Percentiles rank a stretch among this genome's conserved stretches.
These are phyloP conservation scores for Zoanthus sociatus DNA, from an alignment of 92 coral and sea anemone genomes.

Conservation along the genomic window DNA sequence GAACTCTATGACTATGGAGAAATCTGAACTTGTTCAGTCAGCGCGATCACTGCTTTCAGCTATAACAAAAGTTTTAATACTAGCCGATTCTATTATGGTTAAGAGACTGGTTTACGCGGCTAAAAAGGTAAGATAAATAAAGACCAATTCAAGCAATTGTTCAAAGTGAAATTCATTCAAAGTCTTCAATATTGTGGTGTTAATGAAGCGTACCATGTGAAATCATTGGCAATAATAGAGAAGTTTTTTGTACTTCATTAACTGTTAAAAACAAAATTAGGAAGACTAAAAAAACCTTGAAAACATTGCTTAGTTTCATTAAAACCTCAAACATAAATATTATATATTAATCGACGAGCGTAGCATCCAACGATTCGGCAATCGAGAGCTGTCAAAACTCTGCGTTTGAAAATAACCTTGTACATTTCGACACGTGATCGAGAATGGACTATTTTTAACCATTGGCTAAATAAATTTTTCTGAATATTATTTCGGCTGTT, in stretches of 20 bases:
- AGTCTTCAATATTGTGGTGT: constrained; percentile 28
- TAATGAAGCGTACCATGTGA: constrained; percentile 6
- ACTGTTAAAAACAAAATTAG: constrained; percentile 1
- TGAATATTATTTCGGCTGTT: background rate
- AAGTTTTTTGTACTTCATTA: background rate
- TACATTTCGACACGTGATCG: background rate
- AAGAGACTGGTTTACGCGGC: constrained; percentile 93
- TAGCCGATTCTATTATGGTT: constrained; percentile 94
- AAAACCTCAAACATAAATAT: background rate
- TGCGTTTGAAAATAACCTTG: background rate
- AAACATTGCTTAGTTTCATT: background rate
- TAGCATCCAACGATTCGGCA: constrained; percentile 5
- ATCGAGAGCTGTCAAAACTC: constrained; percentile 1
- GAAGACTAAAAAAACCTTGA: background rate
- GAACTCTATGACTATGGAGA: constrained; percentile 64
- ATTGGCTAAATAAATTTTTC: background rate
- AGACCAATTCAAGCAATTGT: background rate
- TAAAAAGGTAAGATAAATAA: constrained; percentile 82
- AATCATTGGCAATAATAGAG: background rate
- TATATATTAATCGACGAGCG: background rate
- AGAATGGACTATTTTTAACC: background rate
- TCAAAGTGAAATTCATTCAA: background rate
- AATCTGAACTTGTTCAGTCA: constrained; percentile 86
- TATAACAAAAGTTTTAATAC: constrained; percentile 89
- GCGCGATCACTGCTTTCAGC: constrained; percentile 93